These are phyloP conservation scores for Furcifer pardalis DNA, from an alignment of 2,797 vertebrate species.

Conservation along the genomic window DNA sequence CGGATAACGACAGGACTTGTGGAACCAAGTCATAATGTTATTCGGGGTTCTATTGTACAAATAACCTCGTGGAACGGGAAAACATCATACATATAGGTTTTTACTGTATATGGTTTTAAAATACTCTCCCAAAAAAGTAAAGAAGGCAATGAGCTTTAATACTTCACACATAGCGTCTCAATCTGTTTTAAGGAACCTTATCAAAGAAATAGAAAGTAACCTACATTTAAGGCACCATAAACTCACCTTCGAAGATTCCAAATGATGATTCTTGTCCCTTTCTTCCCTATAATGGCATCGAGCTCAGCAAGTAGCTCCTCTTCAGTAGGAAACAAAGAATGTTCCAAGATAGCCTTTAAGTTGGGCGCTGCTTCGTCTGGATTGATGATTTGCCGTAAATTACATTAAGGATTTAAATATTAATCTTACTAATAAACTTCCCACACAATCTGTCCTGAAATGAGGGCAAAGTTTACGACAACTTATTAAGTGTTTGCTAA, in stretches of 20 bases:
- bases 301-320: constrained; percentile 84
- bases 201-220: background rate
- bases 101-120: background rate
- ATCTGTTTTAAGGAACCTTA: background rate
- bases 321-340: constrained; percentile 84
- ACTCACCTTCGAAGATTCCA: constrained; percentile 91
- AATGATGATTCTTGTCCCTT: constrained; percentile 90
- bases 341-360: constrained; percentile 83
- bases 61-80: too few species aligned
- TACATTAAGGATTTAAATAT: constrained; percentile 70
- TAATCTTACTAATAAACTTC: too few species aligned
- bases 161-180: background rate
- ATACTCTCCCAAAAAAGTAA: background rate
- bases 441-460: too few species aligned
- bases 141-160: background rate
- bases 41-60: too few species aligned
- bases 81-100: too few species aligned
- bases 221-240: background rate
- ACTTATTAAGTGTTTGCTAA: background rate
- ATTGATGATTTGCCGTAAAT: constrained; percentile 76
- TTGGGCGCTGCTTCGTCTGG: constrained; percentile 77
- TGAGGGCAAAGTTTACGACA: too few species aligned
- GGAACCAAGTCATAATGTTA: too few species aligned
- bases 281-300: constrained; percentile 77
- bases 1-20: too few species aligned